Percentiles rank a stretch among this genome's conserved stretches.
Conservation (phyloP, 2,888 invertebrate species). For the Tortricodes alternella region DNA sequence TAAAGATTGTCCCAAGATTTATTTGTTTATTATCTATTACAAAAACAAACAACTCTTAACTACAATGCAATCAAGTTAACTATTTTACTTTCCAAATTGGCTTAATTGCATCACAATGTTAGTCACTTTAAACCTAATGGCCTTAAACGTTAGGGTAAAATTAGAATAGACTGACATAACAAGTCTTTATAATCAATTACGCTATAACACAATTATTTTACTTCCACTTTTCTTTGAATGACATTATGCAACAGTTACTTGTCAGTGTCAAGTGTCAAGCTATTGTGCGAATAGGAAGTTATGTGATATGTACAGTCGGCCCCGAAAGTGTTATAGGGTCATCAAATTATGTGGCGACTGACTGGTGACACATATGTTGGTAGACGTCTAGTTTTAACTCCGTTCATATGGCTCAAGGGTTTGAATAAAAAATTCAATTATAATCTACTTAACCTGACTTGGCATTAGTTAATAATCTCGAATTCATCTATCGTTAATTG, state of each 20-base stretch:
- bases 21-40: no score
- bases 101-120: background rate
- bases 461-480: no score
- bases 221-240: slow-evolving; percentile 26
- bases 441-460: no score
- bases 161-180: background rate
- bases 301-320: slow-evolving; percentile 2
- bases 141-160: background rate
- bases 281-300: slow-evolving; percentile 27
- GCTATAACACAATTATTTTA: slow-evolving; percentile 3
- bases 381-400: no score
- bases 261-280: slow-evolving; percentile 29
- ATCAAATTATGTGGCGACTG: background rate
- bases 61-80: no score
- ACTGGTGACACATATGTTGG: no score
- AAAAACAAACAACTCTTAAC: no score
- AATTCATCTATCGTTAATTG: no score
- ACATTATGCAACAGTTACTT: slow-evolving; percentile 13
- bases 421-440: no score
- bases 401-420: no score
- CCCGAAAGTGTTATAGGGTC: background rate
- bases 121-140: background rate
- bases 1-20: no score
- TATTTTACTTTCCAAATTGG: background rate
- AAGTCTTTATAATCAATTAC: background rate